phyloP scores from a whole-genome alignment of 2,113 vertebrate species.

The Corythaeola cristata region DNA sequence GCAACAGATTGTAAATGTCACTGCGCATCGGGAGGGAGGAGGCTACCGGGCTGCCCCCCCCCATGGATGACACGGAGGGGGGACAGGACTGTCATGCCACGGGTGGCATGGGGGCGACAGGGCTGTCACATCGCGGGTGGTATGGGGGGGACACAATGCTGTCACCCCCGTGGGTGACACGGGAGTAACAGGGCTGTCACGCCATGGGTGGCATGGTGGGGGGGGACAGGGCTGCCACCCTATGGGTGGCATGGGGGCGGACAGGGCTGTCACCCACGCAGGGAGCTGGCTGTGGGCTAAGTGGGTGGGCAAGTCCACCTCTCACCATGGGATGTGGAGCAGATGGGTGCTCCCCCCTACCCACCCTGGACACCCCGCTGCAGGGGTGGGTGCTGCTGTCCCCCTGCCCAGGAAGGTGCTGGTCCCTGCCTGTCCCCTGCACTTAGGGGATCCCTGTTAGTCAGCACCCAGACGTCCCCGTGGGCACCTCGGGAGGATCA shows the following conservation, averaged over 20 bases:
- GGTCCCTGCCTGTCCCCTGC: neutral
- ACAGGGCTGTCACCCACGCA: neutral
- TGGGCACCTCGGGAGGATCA: neutral
- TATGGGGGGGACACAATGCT: neutral
- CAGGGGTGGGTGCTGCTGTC: neutral
- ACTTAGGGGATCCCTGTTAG: too few relatives aligned
- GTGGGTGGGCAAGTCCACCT: neutral
- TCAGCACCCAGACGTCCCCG: neutral
- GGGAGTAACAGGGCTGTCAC: neutral
- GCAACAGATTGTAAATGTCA: slow-evolving; percentile 71
- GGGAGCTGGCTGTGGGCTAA: neutral
- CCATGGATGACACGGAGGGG: neutral
- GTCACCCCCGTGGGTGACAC: neutral
- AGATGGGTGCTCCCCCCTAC: fast-evolving
- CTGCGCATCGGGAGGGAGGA: slow-evolving; percentile 39
- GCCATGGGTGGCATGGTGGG: too few relatives aligned
- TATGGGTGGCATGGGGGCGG: neutral
- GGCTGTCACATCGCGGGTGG: neutral
- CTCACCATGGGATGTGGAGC: neutral
- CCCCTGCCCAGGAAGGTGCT: neutral
- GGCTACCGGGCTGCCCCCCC: slow-evolving; percentile 23
- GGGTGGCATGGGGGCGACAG: neutral
- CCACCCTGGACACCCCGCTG: neutral
- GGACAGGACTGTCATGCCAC: neutral
- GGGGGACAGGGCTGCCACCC: neutral